These are phyloP conservation scores for Leucoptera coffeella DNA, from an alignment of 2,888 invertebrate genomes.

Conservation along the genomic window DNA sequence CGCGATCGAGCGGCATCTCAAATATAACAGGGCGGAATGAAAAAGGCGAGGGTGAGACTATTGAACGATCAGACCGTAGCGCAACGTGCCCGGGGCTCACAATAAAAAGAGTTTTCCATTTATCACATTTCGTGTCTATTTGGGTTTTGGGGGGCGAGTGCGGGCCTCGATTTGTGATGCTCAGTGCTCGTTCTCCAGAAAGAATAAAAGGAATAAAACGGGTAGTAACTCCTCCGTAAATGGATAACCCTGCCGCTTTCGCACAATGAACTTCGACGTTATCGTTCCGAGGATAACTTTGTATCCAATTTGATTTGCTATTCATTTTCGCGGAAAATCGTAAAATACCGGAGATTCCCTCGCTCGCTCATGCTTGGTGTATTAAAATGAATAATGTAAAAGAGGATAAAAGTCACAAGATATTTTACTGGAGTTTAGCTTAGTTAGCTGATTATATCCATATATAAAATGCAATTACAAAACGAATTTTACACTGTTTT, in stretches of 20 bases:
- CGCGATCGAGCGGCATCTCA: conserved; percentile 45
- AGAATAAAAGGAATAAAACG: conserved; percentile 44
- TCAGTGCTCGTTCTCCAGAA: conserved; percentile 29
- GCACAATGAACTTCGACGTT: conserved; percentile 29
- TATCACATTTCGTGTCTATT: conserved; percentile 53
- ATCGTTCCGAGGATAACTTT: conserved; percentile 17
- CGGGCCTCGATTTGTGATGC: conserved; percentile 27
- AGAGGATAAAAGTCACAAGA: no score
- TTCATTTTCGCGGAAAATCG: conserved; percentile 10
- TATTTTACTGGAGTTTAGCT: no score
- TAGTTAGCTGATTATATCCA: no score
- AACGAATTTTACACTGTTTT: no score
- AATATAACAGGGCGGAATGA: conserved; percentile 35
- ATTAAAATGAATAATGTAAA: no score
- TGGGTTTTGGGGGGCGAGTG: conserved; percentile 39
- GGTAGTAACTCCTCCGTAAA: conserved; percentile 36
- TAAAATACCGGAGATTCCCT: conserved; percentile 5
- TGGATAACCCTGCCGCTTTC: conserved; percentile 38
- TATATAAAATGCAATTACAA: no score
- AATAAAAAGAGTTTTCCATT: conserved; percentile 51
- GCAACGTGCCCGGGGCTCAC: conserved; percentile 36
- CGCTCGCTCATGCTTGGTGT: no score
- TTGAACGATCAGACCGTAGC: conserved; percentile 24
- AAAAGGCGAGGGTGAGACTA: conserved; percentile 19
- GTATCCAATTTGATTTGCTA: conserved; percentile 14